phyloP scores from a whole-genome alignment of 2,888 invertebrate species.

The Agrenia bidenticulata region DNA sequence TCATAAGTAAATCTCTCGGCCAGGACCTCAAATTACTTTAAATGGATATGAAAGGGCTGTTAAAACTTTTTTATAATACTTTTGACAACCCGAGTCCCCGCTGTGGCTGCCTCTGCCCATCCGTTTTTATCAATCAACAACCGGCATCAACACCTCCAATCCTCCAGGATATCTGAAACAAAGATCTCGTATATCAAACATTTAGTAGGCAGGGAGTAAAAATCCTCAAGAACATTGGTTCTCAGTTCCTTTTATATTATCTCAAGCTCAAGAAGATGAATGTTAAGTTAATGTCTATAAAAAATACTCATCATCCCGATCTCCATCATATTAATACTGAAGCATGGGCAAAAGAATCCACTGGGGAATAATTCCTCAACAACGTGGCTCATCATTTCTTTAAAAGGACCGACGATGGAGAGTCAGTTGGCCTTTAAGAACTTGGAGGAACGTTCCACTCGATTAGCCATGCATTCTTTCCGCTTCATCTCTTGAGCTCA shows the following conservation, averaged over 20 bases:
- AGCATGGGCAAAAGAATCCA: not conserved
- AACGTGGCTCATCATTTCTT: conserved; percentile 7
- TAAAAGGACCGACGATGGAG: conserved; percentile 10
- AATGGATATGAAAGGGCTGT: no score
- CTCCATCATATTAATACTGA: conserved; percentile 6
- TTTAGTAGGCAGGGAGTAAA: conserved; percentile 1
- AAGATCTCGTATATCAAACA: not conserved
- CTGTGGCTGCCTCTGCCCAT: not conserved
- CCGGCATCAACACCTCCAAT: conserved; percentile 34
- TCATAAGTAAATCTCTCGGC: no score
- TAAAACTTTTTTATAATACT: conserved; percentile 7
- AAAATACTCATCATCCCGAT: conserved; percentile 5
- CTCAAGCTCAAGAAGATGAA: not conserved
- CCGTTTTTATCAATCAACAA: conserved; percentile 29
- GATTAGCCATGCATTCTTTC: conserved; percentile 42
- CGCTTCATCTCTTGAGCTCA: conserved; percentile 36
- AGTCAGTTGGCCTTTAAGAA: not conserved
- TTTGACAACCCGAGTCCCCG: conserved; percentile 20
- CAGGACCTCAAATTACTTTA: no score
- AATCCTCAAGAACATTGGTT: not conserved
- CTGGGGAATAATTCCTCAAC: not conserved
- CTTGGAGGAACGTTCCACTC: conserved; percentile 20
- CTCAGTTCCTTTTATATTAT: no score
- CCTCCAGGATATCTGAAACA: conserved; percentile 12
- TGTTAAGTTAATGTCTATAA: not conserved